phyloP scores from a whole-genome alignment of 2,888 invertebrate genomes.

The Polydrusus pterygomalis region DNA sequence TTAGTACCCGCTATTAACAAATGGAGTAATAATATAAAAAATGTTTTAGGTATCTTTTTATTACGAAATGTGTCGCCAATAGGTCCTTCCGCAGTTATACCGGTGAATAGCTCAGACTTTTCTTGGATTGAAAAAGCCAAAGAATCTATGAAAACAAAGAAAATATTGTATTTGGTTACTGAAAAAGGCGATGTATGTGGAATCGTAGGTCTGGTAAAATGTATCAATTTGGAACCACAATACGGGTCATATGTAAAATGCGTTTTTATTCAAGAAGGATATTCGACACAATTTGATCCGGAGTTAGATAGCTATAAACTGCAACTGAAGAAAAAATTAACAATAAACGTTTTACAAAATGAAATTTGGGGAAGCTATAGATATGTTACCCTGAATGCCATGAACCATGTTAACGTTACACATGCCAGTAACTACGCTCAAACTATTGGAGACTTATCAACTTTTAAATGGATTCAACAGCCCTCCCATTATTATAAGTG shows the following conservation, averaged over 20 bases:
- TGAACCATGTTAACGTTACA: slow-evolving; percentile 60
- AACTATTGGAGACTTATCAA: slow-evolving; percentile 84
- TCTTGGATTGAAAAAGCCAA: slow-evolving; percentile 66
- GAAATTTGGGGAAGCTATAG: slow-evolving; percentile 62
- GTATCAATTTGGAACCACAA: slow-evolving; percentile 54
- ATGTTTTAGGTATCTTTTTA: slow-evolving; percentile 34
- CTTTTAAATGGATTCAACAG: slow-evolving; percentile 86
- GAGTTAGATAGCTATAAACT: slow-evolving; percentile 57
- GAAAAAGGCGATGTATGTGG: slow-evolving; percentile 57
- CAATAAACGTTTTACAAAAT: slow-evolving; percentile 59
- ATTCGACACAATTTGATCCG: slow-evolving; percentile 56
- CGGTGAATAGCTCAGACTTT: slow-evolving; percentile 45
- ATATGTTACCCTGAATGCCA: slow-evolving; percentile 50
- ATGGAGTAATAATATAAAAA: too few relatives aligned
- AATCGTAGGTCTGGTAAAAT: slow-evolving; percentile 61
- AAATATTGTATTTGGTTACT: slow-evolving; percentile 55
- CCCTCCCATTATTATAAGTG: slow-evolving; percentile 61
- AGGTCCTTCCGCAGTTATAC: slow-evolving; percentile 13
- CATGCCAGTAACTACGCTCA: slow-evolving; percentile 71
- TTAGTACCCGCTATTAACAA: too few relatives aligned
- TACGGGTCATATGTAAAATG: slow-evolving; percentile 51
- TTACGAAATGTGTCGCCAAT: slow-evolving; percentile 29
- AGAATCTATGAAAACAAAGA: slow-evolving; percentile 22
- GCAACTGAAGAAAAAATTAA: slow-evolving; percentile 60
- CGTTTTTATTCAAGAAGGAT: slow-evolving; percentile 56